Percentiles rank a stretch among this genome's conserved stretches.
Conservation (phyloP, 2,113 vertebrate species). For the Blennius ocellaris region DNA sequence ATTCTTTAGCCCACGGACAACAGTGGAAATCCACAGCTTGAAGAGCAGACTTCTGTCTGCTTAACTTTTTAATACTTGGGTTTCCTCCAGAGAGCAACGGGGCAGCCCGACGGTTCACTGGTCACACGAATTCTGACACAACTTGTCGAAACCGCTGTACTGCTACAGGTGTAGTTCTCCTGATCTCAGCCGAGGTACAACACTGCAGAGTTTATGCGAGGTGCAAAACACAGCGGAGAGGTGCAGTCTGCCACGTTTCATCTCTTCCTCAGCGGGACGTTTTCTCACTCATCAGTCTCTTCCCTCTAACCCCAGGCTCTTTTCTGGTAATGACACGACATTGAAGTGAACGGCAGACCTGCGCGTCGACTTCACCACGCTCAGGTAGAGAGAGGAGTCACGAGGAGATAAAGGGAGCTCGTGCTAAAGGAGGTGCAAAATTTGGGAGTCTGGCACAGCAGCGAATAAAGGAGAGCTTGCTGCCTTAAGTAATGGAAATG, state of each 20-base stretch:
- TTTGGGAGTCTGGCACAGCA: background rate
- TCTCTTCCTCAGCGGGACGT: background rate
- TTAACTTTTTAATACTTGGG: no score
- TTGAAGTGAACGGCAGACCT: background rate
- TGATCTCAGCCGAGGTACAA: background rate
- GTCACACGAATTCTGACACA: background rate
- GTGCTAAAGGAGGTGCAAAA: background rate
- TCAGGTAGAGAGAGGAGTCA: no score
- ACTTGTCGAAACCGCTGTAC: slow-evolving; percentile 14
- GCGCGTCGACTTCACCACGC: background rate
- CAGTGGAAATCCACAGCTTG: background rate
- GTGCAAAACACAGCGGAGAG: slow-evolving; percentile 17
- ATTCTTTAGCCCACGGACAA: slow-evolving; percentile 2
- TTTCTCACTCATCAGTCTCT: slow-evolving; percentile 5
- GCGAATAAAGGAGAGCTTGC: background rate
- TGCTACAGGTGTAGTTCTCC: background rate
- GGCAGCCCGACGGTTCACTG: background rate
- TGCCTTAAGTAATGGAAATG: background rate
- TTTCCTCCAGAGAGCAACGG: background rate
- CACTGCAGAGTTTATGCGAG: background rate
- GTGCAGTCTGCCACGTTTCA: slow-evolving; percentile 41
- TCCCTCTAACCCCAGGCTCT: background rate
- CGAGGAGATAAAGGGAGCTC: background rate
- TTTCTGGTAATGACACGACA: slow-evolving; percentile 10
- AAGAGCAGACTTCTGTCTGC: background rate